phyloP scores from a whole-genome alignment of 2,888 invertebrate genomes.

The Cryptus armator region DNA sequence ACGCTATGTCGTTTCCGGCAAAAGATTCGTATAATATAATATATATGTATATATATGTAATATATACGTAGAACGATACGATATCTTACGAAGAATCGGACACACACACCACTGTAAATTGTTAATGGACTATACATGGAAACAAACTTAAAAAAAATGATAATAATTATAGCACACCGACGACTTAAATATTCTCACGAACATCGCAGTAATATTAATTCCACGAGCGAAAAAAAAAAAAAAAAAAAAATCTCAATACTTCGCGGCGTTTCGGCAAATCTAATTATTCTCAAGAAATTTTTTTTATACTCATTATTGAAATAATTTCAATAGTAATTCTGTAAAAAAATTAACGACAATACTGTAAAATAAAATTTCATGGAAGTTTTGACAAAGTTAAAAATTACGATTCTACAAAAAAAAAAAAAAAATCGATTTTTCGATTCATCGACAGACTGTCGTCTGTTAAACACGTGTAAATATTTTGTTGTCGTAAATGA shows the following conservation, averaged over 20 bases:
- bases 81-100: constrained; percentile 42
- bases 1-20: constrained; percentile 72
- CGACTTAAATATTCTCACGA: neutral
- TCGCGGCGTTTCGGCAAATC: too few species aligned
- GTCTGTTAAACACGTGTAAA: too few species aligned
- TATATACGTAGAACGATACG: constrained; percentile 14
- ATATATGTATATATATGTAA: constrained; percentile 34
- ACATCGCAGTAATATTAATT: neutral
- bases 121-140: constrained; percentile 41
- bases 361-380: too few species aligned
- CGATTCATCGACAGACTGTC: too few species aligned
- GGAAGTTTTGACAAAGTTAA: too few species aligned
- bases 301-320: too few species aligned
- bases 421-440: too few species aligned
- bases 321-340: too few species aligned
- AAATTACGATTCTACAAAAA: too few species aligned
- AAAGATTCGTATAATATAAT: constrained; percentile 39
- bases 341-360: too few species aligned
- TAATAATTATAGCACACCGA: neutral
- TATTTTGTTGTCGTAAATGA: too few species aligned
- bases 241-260: neutral
- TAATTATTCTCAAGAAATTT: too few species aligned
- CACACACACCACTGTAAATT: constrained; percentile 40
- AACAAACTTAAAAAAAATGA: neutral
- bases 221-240: neutral